Conservation (phyloP, 2,888 invertebrate species). For the Campaea margaritaria region DNA sequence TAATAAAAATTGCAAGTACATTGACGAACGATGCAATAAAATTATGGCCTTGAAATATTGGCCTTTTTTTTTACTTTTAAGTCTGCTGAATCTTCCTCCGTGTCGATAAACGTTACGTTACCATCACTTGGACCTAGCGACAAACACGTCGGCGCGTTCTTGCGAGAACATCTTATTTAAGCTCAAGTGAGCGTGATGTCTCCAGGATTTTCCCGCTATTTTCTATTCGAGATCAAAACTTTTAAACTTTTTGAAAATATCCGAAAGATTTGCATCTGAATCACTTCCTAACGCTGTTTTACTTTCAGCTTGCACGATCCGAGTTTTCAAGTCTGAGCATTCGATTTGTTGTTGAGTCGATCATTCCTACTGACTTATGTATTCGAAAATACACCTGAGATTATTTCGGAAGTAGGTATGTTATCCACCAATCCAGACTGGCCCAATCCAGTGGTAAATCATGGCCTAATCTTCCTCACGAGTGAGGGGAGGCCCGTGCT, state of each 20-base stretch:
- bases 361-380: neutral
- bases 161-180: slow-evolving; percentile 70
- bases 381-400: neutral
- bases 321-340: neutral
- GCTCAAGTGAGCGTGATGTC: slow-evolving; percentile 65
- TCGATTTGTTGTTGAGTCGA: neutral
- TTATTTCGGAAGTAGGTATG: too few species aligned
- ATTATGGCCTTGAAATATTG: too few species aligned
- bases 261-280: slow-evolving; percentile 26
- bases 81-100: neutral
- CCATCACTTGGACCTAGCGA: slow-evolving; percentile 40
- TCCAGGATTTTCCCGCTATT: slow-evolving; percentile 56
- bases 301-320: slow-evolving; percentile 9
- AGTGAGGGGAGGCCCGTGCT: too few species aligned
- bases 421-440: too few species aligned
- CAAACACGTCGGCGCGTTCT: slow-evolving; percentile 56
- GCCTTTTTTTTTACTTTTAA: too few species aligned
- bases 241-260: slow-evolving; percentile 35
- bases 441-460: too few species aligned
- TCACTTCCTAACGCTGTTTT: slow-evolving; percentile 9
- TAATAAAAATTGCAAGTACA: too few species aligned
- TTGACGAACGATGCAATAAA: too few species aligned
- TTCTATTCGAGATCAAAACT: slow-evolving; percentile 53
- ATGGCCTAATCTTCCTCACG: too few species aligned
- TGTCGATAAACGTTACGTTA: slow-evolving; percentile 5